Evolutionary conservation across 53 echinoderm and acorn worm genomes (phyloP).

Genomic region (Astropecten irregularis): DNA sequence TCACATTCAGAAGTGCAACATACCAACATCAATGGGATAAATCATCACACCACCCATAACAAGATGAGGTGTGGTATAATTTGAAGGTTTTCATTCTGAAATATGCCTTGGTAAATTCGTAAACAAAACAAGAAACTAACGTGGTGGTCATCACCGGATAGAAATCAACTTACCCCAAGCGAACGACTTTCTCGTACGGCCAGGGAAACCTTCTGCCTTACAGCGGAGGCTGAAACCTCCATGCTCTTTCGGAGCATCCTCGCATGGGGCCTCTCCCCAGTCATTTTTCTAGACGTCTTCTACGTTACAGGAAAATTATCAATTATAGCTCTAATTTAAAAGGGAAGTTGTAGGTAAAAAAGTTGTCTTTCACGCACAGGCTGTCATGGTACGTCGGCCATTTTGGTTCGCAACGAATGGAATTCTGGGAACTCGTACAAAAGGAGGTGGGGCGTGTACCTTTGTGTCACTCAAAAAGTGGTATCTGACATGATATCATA

Average conservation of each 20-base stretch:
- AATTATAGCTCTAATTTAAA: conserved; percentile 26
- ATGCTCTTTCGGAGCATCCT: conserved; percentile 57
- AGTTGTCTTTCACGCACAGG: not conserved
- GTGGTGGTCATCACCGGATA: no score
- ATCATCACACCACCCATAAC: no score
- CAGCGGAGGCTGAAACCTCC: conserved; percentile 61
- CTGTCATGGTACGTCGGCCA: conserved; percentile 17
- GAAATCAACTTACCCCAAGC: conserved; percentile 67
- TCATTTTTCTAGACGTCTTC: conserved; percentile 39
- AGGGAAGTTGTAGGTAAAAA: conserved; percentile 38
- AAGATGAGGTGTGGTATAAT: no score
- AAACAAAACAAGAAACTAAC: no score
- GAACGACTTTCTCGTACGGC: conserved; percentile 87
- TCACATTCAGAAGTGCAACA: no score
- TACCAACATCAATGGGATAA: no score
- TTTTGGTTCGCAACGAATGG: conserved; percentile 21
- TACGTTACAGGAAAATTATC: conserved; percentile 32
- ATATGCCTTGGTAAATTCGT: no score
- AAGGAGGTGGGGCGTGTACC: conserved; percentile 33
- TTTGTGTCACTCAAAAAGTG: not conserved
- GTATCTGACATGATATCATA: not conserved
- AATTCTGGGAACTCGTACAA: conserved; percentile 24
- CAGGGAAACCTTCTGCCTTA: conserved; percentile 85
- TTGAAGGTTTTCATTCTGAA: no score
- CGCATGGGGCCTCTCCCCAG: conserved; percentile 67